Base-by-base conservation (phyloP, 2,113 vertebrate genomes). In the Uria aalge region DNA sequence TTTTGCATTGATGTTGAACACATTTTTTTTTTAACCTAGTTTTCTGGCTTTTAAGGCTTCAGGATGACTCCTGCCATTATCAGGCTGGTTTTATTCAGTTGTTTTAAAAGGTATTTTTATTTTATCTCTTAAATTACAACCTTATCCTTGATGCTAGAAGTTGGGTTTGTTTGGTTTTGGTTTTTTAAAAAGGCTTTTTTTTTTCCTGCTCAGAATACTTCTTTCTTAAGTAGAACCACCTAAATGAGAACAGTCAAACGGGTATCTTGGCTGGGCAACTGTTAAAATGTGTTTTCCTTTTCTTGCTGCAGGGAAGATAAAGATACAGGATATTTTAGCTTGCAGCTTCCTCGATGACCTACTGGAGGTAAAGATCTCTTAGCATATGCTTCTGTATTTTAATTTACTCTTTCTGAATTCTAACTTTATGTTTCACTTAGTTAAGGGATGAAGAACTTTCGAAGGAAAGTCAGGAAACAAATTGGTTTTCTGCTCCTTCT, bases 401-500 rank as follows among this genome's bases (percentile, higher is more conserved):
- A 86, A 20, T 95, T 96, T 88, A 79, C n/a, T 89, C 8, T 91
- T 96, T 66, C 68, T 92, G 32, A 90, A 92, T 91, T 96, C 96
- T 98, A 94, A 98, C 29, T 88, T 41, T 91, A 5, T 89, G 95
- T 88, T 97, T 97, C 76, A 47, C 95, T 97, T 96, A 99, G 99
- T 98, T 99, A 95, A 98, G 99, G 96, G 99, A 99, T 95, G 99
- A 99, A 96, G 99, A 99, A 95, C 97, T 99, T 94, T 99, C 99
- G 72, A 99, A 99, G 96, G 99, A 99, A 98, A 99, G 99, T 98
- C 99, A 99, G 98, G 99, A 99, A 98, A 99, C 99, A 81, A 99
- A 99, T 62, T 99, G 99, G 99, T 99, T 99, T 98, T 99, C 99
- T 63, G 99, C 99, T 85, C 99, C 99, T 43, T 99, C 99, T 41